Conservation (phyloP, 2,797 vertebrate genomes). For the Siniperca scherzeri region DNA sequence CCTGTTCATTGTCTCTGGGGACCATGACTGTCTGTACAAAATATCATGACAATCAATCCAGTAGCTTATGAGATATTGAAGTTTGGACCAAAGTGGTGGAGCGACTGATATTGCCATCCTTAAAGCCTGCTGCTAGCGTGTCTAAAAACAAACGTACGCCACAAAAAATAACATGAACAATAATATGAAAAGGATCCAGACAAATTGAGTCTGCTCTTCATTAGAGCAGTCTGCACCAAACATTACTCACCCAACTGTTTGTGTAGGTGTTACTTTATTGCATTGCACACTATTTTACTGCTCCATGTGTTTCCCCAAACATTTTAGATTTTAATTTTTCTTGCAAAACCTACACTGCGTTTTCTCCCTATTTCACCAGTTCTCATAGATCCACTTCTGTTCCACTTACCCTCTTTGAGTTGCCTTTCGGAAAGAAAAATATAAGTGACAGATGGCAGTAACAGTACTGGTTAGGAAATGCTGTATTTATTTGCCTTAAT, state of each 20-base stretch:
- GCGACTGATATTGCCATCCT: not conserved
- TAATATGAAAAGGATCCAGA: not conserved
- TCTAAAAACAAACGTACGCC: not conserved
- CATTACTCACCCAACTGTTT: not conserved
- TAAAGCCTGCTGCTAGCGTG: not conserved
- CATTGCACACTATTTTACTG: not conserved
- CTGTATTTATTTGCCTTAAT: conserved; percentile 35
- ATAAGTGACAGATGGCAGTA: conserved; percentile 1
- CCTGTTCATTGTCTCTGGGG: not conserved
- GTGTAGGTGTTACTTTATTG: not conserved
- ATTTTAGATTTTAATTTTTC: not conserved
- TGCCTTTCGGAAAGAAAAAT: not conserved
- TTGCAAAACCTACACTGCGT: not conserved
- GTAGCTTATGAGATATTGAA: not conserved
- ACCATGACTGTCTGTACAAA: not conserved
- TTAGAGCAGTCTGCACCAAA: conserved; percentile 1
- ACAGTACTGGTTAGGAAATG: not conserved
- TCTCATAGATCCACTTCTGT: conserved; percentile 3
- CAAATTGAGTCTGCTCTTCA: not conserved
- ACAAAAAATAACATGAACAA: not conserved
- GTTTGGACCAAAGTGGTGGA: not conserved
- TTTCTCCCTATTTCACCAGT: not conserved
- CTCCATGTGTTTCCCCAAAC: not conserved
- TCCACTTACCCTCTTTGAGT: not conserved
- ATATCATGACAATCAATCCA: not conserved